A percentile compares a stretch with the other conserved stretches of the same genome.
Evolutionary conservation across 2,797 vertebrate species (phyloP).

Genomic region (Cossypha niveicapilla): DNA sequence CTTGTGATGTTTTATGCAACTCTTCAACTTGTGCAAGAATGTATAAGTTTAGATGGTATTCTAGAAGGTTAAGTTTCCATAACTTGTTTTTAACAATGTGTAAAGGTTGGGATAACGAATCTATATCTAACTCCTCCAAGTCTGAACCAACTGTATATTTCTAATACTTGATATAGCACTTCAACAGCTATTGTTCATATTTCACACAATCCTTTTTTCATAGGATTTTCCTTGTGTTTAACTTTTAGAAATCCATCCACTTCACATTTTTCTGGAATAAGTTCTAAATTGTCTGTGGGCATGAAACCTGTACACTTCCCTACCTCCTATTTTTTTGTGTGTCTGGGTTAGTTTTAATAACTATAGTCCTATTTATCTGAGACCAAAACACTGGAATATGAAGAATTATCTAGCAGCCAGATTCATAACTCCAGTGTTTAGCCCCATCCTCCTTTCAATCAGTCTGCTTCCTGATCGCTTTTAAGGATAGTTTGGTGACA

Average conservation of each 20-base stretch:
- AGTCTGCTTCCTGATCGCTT: background rate
- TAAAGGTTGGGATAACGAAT: background rate
- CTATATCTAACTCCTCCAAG: background rate
- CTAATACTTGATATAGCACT: background rate
- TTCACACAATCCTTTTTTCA: background rate
- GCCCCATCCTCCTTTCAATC: background rate
- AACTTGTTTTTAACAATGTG: background rate
- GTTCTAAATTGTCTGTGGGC: background rate
- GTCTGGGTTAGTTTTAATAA: background rate
- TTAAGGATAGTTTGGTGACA: background rate
- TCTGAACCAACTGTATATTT: background rate
- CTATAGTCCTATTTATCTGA: background rate
- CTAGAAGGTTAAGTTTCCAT: background rate
- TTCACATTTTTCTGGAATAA: background rate
- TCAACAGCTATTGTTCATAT: background rate
- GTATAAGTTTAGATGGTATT: background rate
- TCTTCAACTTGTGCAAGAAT: background rate
- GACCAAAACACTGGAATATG: background rate
- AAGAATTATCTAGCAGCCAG: background rate
- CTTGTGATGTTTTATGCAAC: background rate
- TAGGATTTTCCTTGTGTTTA: background rate
- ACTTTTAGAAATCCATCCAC: background rate
- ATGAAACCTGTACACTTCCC: background rate
- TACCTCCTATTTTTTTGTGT: background rate
- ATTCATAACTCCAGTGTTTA: background rate